Percentiles rank a stretch among this genome's conserved stretches.
phyloP scores from a whole-genome alignment of 2,888 invertebrate genomes.

The Molorchus minor region DNA sequence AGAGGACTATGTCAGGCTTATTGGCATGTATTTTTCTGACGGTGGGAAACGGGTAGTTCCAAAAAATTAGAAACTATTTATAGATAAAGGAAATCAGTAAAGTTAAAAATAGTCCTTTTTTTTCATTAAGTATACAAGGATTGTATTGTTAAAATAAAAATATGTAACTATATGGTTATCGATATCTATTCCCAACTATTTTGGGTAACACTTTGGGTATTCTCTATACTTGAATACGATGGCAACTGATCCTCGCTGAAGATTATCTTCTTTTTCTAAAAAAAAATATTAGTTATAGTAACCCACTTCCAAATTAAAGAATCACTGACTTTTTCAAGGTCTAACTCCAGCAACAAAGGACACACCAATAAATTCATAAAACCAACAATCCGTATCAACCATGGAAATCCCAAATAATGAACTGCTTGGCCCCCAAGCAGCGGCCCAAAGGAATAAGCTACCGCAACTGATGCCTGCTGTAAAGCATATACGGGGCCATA shows the following conservation, averaged over 20 bases:
- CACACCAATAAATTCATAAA: constrained; percentile 75
- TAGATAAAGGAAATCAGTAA: no score
- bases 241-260: constrained; percentile 11
- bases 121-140: no score
- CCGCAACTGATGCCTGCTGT: constrained; percentile 82
- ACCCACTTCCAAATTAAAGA: no score
- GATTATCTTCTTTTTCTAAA: constrained; percentile 9
- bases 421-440: constrained; percentile 78
- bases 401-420: constrained; percentile 74
- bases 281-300: no score
- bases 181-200: constrained; percentile 11
- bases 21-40: no score
- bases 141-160: no score
- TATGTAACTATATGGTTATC: no score
- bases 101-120: no score
- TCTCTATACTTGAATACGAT: constrained; percentile 35
- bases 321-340: constrained; percentile 43
- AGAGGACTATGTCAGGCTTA: no score
- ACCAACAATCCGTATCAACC: constrained; percentile 78
- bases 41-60: no score
- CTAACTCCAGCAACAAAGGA: constrained; percentile 69
- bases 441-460: constrained; percentile 83
- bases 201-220: constrained; percentile 14
- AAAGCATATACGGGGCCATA: constrained; percentile 86
- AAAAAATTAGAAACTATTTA: no score